Percentiles rank a stretch among this genome's conserved stretches.
phyloP scores from a whole-genome alignment of 2,113 vertebrate species.

The Corythornis vintsioides region DNA sequence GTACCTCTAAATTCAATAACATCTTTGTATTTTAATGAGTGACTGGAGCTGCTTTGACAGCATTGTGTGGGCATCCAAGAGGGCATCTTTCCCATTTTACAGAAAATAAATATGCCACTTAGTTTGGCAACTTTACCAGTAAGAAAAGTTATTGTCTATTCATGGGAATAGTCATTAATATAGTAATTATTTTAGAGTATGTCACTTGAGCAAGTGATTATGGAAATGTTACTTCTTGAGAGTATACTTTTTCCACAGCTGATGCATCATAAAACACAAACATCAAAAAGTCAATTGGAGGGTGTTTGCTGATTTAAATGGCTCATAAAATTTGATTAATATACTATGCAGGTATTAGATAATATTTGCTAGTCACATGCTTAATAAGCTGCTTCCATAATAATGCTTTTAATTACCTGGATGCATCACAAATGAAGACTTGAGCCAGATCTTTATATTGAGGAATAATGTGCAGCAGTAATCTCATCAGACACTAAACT shows the following conservation, averaged over 20 bases:
- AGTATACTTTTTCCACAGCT: neutral
- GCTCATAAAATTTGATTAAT: neutral
- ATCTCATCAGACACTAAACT: neutral
- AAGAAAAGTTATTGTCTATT: neutral
- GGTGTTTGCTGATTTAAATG: neutral
- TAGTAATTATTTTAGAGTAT: neutral
- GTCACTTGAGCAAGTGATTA: neutral
- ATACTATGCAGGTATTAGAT: neutral
- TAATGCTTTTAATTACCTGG: constrained; percentile 9
- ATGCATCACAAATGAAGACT: neutral
- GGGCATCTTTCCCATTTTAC: neutral
- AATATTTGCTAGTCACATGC: constrained; percentile 11
- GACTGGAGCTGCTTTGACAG: constrained; percentile 20
- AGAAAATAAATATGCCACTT: neutral
- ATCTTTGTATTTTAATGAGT: constrained; percentile 32
- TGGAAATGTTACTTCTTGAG: neutral
- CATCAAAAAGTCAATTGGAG: neutral
- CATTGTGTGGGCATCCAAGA: neutral
- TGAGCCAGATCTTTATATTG: neutral
- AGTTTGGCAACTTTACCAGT: neutral
- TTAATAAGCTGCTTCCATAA: neutral
- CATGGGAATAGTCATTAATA: neutral
- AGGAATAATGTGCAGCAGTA: neutral
- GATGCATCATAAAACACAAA: neutral
- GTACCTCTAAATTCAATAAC: constrained; percentile 38